Conservation (phyloP, 92 coral and sea anemone species). For the Pocillopora grandis region DNA sequence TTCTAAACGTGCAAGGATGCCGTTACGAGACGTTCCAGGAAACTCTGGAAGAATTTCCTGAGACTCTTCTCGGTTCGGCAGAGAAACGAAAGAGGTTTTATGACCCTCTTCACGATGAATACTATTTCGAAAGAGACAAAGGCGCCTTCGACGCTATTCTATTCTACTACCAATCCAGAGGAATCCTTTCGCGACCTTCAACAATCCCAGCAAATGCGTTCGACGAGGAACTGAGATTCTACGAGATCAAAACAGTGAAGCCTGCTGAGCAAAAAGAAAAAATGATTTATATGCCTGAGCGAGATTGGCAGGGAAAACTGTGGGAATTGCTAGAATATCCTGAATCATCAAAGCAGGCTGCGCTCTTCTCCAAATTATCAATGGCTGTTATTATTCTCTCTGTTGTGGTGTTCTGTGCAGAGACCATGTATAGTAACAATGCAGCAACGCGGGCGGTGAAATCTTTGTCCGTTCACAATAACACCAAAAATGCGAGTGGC, state of each 20-base stretch:
- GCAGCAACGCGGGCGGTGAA: slow-evolving; percentile 10
- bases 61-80: slow-evolving; percentile 79
- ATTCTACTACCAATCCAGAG: slow-evolving; percentile 90
- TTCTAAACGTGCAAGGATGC: slow-evolving; percentile 76
- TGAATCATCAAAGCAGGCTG: slow-evolving; percentile 72
- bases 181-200: slow-evolving; percentile 88
- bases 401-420: slow-evolving; percentile 76
- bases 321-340: slow-evolving; percentile 87
- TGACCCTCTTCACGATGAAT: slow-evolving; percentile 69
- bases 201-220: slow-evolving; percentile 76
- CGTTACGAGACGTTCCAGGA: slow-evolving; percentile 84
- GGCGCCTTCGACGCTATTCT: slow-evolving; percentile 89
- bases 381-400: slow-evolving; percentile 72
- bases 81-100: slow-evolving; percentile 69
- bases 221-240: slow-evolving; percentile 85
- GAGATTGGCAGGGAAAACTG: slow-evolving; percentile 60
- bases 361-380: slow-evolving; percentile 65
- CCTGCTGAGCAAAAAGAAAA: slow-evolving; percentile 23
- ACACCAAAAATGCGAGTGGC: slow-evolving; percentile 16
- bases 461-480: slow-evolving; percentile 19
- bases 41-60: slow-evolving; percentile 80
- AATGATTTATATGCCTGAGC: slow-evolving; percentile 39
- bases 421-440: slow-evolving; percentile 55
- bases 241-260: slow-evolving; percentile 50
- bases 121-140: slow-evolving; percentile 79